phyloP scores from a whole-genome alignment of 2,888 invertebrate species.

The Papilio gigon region DNA sequence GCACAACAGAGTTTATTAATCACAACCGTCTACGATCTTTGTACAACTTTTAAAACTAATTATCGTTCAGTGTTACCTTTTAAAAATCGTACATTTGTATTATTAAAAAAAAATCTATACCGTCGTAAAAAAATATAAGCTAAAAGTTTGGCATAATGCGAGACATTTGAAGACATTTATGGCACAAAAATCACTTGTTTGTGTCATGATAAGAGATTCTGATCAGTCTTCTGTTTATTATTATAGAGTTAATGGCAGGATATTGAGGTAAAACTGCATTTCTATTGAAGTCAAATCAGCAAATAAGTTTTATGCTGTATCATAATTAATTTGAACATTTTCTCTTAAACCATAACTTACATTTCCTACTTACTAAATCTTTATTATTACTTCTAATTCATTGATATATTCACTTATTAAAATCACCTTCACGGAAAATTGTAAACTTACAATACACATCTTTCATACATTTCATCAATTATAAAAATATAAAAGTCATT shows the following conservation, averaged over 20 bases:
- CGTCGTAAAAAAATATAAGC: slow-evolving; percentile 22
- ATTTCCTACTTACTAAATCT: slow-evolving; percentile 22
- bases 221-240: slow-evolving; percentile 45
- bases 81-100: slow-evolving; percentile 15
- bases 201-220: slow-evolving; percentile 48
- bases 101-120: slow-evolving; percentile 33
- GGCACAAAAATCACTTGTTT: slow-evolving; percentile 30
- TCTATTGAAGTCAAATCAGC: slow-evolving; percentile 43
- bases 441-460: neutral
- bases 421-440: neutral
- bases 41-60: slow-evolving; percentile 43
- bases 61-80: slow-evolving; percentile 19
- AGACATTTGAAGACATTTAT: slow-evolving; percentile 25
- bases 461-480: neutral
- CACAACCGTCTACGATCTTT: slow-evolving; percentile 56
- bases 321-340: slow-evolving; percentile 62
- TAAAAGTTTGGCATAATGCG: slow-evolving; percentile 29
- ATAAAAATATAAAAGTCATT: neutral
- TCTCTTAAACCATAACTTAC: slow-evolving; percentile 50
- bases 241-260: slow-evolving; percentile 17
- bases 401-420: slow-evolving; percentile 14
- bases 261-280: slow-evolving; percentile 25
- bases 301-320: slow-evolving; percentile 48
- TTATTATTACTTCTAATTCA: slow-evolving; percentile 3
- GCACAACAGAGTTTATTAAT: slow-evolving; percentile 48